These are phyloP conservation scores for Coleophora deauratella DNA, from an alignment of 2,888 invertebrate species.

Conservation along the genomic window DNA sequence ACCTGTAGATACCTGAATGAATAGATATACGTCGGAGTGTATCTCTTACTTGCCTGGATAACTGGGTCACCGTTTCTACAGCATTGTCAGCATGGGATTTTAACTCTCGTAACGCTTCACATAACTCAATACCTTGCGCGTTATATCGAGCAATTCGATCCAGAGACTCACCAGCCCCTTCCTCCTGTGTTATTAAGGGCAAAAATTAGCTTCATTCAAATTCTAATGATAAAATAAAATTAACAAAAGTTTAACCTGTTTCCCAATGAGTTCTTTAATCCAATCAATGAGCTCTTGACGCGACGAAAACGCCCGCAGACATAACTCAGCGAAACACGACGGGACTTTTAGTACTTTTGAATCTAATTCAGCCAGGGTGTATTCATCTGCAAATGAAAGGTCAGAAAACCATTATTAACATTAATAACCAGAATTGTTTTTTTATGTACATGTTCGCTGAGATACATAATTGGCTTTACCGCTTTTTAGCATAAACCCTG, in stretches of 20 bases:
- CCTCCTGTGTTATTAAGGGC: conserved; percentile 22
- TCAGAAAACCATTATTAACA: too few species aligned
- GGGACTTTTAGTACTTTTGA: conserved; percentile 43
- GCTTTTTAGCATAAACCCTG: too few species aligned
- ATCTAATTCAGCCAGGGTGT: conserved; percentile 38
- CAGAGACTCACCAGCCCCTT: conserved; percentile 32
- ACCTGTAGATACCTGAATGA: not conserved
- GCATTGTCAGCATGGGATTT: conserved; percentile 43
- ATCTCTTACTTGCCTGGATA: conserved; percentile 40
- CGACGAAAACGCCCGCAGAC: conserved; percentile 51
- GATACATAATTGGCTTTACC: too few species aligned
- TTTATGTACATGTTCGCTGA: too few species aligned
- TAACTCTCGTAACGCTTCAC: conserved; percentile 45
- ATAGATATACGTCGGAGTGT: not conserved
- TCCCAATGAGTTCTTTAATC: conserved; percentile 43
- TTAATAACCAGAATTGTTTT: too few species aligned
- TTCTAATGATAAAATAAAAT: too few species aligned
- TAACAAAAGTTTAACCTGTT: too few species aligned
- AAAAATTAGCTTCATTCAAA: too few species aligned
- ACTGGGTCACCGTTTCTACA: conserved; percentile 38
- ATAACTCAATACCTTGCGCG: conserved; percentile 47
- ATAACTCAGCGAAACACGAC: conserved; percentile 50
- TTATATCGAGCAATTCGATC: conserved; percentile 49
- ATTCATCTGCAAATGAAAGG: conserved; percentile 36
- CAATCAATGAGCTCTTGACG: conserved; percentile 64